A percentile compares a stretch with the other conserved stretches of the same genome.
phyloP scores from a whole-genome alignment of 2,888 invertebrate species.

The Alloplasta piceator region DNA sequence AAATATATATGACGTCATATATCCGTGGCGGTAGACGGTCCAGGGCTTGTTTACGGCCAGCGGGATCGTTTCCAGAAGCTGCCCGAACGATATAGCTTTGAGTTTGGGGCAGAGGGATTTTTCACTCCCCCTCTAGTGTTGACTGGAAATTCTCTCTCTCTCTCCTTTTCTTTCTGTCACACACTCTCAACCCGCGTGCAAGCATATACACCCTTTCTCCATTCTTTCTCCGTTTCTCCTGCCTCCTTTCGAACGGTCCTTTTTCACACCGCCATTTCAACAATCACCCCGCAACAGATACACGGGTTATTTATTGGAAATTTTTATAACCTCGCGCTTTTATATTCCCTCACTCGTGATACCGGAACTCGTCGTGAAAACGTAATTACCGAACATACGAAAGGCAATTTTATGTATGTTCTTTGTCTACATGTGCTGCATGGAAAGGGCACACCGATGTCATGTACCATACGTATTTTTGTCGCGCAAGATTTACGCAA shows the following conservation, averaged over 20 bases:
- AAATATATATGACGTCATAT: constrained; percentile 75
- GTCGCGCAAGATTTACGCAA: constrained; percentile 35
- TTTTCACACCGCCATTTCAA: constrained; percentile 6
- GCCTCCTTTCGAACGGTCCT: constrained; percentile 36
- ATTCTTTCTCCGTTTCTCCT: constrained; percentile 42
- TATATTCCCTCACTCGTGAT: constrained; percentile 51
- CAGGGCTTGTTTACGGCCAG: constrained; percentile 79
- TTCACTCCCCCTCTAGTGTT: constrained; percentile 49
- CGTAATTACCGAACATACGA: constrained; percentile 58
- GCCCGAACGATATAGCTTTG: constrained; percentile 72
- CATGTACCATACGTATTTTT: constrained; percentile 27
- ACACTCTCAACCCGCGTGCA: neutral
- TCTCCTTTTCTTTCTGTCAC: constrained; percentile 13
- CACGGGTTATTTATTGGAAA: constrained; percentile 67
- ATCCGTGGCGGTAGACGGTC: constrained; percentile 77
- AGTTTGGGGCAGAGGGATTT: constrained; percentile 54
- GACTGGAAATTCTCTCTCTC: constrained; percentile 65
- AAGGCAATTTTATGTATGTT: constrained; percentile 48
- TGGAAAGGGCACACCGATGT: neutral
- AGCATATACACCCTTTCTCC: constrained; percentile 22
- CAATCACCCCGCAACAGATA: constrained; percentile 54
- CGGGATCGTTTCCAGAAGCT: constrained; percentile 79
- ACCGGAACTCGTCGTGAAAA: constrained; percentile 49
- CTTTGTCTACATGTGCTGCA: neutral
- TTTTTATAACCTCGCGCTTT: constrained; percentile 66